Conservation (phyloP, 2,797 vertebrate genomes). For the Pogonophryne albipinna region DNA sequence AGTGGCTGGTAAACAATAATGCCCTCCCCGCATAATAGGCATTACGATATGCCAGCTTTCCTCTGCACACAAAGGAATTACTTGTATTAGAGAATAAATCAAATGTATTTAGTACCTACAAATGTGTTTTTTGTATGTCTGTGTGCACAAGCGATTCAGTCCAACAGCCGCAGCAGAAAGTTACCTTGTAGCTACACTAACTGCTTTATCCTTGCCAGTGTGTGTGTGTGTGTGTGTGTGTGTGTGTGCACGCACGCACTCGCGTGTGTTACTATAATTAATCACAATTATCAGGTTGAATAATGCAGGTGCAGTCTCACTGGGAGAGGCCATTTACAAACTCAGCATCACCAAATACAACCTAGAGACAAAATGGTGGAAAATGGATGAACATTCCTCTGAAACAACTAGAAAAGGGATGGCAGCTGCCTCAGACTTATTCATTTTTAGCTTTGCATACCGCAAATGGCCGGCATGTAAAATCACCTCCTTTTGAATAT, state of each 20-base stretch:
- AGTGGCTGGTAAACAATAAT: slow-evolving; percentile 45
- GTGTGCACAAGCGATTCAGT: slow-evolving; percentile 11
- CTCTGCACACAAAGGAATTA: slow-evolving; percentile 26
- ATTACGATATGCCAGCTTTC: slow-evolving; percentile 21
- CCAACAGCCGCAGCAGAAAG: slow-evolving; percentile 33
- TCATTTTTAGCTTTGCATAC: slow-evolving; percentile 2
- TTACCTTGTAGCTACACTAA: slow-evolving; percentile 27
- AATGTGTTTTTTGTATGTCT: slow-evolving; percentile 33
- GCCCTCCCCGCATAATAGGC: slow-evolving; percentile 25
- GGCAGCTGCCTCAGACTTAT: slow-evolving; percentile 5
- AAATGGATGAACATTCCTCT: slow-evolving; percentile 28
- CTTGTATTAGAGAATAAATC: slow-evolving; percentile 46
- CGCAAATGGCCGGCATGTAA: neutral
- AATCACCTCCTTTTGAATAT: slow-evolving; percentile 9
- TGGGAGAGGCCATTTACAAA: slow-evolving; percentile 75
- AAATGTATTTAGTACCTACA: slow-evolving; percentile 33
- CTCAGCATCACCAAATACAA: slow-evolving; percentile 63
- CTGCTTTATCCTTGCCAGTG: slow-evolving; percentile 33
- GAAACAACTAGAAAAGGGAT: slow-evolving; percentile 31
- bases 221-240: slow-evolving; percentile 10
- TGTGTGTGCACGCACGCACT: too few species aligned
- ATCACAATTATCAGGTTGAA: slow-evolving; percentile 83
- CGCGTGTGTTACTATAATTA: slow-evolving; percentile 69
- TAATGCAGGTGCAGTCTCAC: slow-evolving; percentile 78
- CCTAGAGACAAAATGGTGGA: slow-evolving; percentile 67